A percentile compares a stretch with the other conserved stretches of the same genome.
phyloP scores from a whole-genome alignment of 2,113 vertebrate species.

The Tragelaphus imberbis region DNA sequence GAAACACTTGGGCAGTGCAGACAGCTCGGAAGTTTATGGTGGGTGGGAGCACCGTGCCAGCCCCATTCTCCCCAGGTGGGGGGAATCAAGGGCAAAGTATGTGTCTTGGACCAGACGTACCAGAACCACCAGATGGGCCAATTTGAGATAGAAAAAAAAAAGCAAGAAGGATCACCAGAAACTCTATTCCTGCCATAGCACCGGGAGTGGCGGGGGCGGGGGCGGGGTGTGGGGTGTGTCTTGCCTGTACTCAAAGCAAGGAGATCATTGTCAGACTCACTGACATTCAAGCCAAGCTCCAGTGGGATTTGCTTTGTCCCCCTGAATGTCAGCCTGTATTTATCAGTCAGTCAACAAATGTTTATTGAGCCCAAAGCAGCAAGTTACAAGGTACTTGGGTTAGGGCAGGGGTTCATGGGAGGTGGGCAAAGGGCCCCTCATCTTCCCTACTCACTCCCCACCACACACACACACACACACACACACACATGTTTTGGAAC shows the following conservation, averaged over 20 bases:
- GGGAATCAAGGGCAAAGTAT: background rate
- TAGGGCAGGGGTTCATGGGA: background rate
- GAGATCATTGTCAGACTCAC: background rate
- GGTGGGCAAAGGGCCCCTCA: background rate
- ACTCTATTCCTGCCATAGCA: background rate
- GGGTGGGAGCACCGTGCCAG: background rate
- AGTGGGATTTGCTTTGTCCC: conserved; percentile 1
- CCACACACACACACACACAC: too few species aligned
- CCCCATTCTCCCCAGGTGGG: background rate
- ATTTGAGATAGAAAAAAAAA: background rate
- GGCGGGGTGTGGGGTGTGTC: background rate
- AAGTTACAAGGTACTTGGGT: conserved; percentile 26
- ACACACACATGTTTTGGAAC: background rate
- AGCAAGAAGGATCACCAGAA: background rate
- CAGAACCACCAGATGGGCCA: background rate
- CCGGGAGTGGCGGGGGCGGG: background rate
- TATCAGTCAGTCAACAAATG: conserved; percentile 61
- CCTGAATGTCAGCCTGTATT: conserved; percentile 34
- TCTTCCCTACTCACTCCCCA: background rate
- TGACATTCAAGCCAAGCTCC: conserved; percentile 27
- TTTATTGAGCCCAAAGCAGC: conserved; percentile 28
- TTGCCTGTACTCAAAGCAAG: background rate
- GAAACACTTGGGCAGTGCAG: background rate
- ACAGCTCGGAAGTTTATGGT: background rate
- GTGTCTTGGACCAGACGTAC: background rate